These are phyloP conservation scores for Maylandia zebra DNA, from an alignment of 2,113 vertebrate species.

Conservation along the genomic window DNA sequence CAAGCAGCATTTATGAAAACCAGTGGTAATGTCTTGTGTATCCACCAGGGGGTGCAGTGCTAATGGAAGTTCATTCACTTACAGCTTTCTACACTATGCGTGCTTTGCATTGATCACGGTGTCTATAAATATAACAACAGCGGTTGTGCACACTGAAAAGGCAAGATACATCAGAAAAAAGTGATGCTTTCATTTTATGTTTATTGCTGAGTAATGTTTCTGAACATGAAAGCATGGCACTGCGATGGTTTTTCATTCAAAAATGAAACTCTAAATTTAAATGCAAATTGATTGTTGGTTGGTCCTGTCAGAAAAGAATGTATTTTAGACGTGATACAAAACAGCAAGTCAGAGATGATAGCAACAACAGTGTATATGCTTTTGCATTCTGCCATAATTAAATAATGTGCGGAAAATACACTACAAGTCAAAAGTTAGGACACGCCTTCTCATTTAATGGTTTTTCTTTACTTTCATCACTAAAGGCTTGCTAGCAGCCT, in stretches of 20 bases:
- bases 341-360: background rate
- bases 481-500: background rate
- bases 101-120: background rate
- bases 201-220: background rate
- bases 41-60: background rate
- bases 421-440: background rate
- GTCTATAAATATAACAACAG: background rate
- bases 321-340: background rate
- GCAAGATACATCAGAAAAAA: background rate
- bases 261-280: background rate
- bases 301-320: background rate
- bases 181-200: background rate
- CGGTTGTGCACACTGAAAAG: background rate
- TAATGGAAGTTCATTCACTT: background rate
- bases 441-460: background rate
- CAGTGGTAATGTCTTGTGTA: background rate
- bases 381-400: background rate
- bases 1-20: background rate
- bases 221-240: background rate
- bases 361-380: background rate
- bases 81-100: background rate
- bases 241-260: background rate
- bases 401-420: background rate
- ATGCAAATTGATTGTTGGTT: background rate
- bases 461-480: background rate